phyloP scores from a whole-genome alignment of 1,140 invertebrate genomes.

The Drosophila kepulauana region DNA sequence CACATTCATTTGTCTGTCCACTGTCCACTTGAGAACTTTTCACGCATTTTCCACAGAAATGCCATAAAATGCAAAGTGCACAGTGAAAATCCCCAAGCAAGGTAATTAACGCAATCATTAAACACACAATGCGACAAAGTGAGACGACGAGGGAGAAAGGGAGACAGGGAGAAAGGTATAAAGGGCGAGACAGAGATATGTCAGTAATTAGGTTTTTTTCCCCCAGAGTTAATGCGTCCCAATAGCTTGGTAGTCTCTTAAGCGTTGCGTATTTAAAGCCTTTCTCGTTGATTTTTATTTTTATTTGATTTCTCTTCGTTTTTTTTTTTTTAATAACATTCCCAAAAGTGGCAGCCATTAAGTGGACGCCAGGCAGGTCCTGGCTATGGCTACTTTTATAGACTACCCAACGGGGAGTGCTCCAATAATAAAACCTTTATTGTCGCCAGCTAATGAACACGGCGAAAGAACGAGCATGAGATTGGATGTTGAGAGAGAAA shows the following conservation, averaged over 20 bases:
- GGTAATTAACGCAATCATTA: constrained; percentile 75
- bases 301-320: constrained; percentile 61
- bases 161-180: constrained; percentile 17
- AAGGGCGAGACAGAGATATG: constrained; percentile 33
- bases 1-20: constrained; percentile 51
- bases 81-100: constrained; percentile 67
- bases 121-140: constrained; percentile 22
- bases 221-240: constrained; percentile 55
- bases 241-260: constrained; percentile 72
- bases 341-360: constrained; percentile 62
- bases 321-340: constrained; percentile 28
- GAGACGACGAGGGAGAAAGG: constrained; percentile 2
- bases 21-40: constrained; percentile 65
- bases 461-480: not conserved
- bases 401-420: constrained; percentile 38
- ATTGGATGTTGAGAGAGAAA: not conserved
- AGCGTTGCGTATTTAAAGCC: constrained; percentile 64
- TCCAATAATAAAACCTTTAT: constrained; percentile 66
- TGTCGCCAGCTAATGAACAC: constrained; percentile 70
- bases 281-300: constrained; percentile 71
- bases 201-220: constrained; percentile 61
- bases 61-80: constrained; percentile 64
- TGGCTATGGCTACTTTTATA: constrained; percentile 69
- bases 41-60: constrained; percentile 71
- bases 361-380: constrained; percentile 61